Base-by-base conservation (phyloP, 2,113 vertebrate species). In the Tinamus guttatus region DNA sequence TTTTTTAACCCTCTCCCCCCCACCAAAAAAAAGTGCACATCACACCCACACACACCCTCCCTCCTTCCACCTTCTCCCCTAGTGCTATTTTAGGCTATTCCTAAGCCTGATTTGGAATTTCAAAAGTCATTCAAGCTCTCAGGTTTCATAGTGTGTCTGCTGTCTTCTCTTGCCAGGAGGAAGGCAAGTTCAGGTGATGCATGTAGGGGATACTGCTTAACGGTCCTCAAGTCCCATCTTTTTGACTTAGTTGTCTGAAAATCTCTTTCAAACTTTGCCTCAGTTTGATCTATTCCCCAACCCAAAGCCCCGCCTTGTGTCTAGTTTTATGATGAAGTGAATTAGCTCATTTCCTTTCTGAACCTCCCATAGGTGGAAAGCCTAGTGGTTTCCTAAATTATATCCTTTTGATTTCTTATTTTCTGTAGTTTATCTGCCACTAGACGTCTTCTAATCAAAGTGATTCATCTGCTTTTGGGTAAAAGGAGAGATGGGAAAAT, bases 381-480 rank as follows among this genome's bases (percentile, higher is more conserved):
- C 64, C 4, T 34, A 25, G 76, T 93, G 49, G 15, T 75, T 95
- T 95, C 75, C 47, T 71, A 58, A 75, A 43, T 36, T 96, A 52
- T 17, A 8, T 64, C 15, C 11, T 85, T 94, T 71, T 5, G 0
- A 64, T 59, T 62, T 71, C 41, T 90, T 30, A 27, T 69, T 96
- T 95, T 94, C 41, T 65, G 6, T 59, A 68, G 13, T 25, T 88
- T 59, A 36, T 92, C 51, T 84, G 19, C 83, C 38, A 68, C 77
- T 86, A 81, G 60, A 52, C 92, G 51, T 71, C 73, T 92, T 94
- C 81, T 90, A 88, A 60, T 86, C 27, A 58, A 52, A 77, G 17
- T 86, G 69, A 62, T 78, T 95, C 83, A 90, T 65, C 56, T 94
- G 65, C 69, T 76, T 84, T 74, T 94, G 19, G 36, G 67, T 90